Conservation (phyloP, 1,140 invertebrate genomes). For the Calycopis cecrops region DNA sequence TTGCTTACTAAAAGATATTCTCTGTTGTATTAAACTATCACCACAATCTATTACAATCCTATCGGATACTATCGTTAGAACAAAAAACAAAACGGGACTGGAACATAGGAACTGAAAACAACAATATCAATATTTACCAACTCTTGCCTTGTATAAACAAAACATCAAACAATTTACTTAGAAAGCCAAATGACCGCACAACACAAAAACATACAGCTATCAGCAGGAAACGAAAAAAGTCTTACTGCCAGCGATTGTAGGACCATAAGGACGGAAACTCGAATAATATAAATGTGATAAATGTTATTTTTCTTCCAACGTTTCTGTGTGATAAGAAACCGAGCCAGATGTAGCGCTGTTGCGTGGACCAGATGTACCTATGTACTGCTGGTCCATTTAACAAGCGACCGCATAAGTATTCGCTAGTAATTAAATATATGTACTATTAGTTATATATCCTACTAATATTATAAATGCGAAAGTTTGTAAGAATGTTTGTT, state of each 20-base stretch:
- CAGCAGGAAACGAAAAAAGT: conserved; percentile 40
- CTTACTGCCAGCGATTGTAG: conserved; percentile 41
- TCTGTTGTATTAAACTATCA: too few species aligned
- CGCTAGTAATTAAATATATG: too few species aligned
- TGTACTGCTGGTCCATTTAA: conserved; percentile 17
- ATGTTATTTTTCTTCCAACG: conserved; percentile 60
- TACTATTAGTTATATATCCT: too few species aligned
- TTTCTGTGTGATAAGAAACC: conserved; percentile 58
- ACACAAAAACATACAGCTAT: conserved; percentile 25
- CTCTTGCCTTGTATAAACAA: conserved; percentile 5
- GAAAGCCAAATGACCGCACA: conserved; percentile 9
- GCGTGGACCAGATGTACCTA: neutral
- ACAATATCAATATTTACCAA: neutral
- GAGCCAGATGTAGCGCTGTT: conserved; percentile 46
- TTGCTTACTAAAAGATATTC: too few species aligned
- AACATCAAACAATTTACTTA: conserved; percentile 3
- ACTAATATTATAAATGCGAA: too few species aligned
- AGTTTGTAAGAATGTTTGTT: too few species aligned
- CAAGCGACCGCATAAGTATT: conserved; percentile 8
- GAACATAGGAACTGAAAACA: neutral
- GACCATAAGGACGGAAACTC: conserved; percentile 57
- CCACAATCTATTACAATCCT: too few species aligned
- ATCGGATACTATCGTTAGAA: too few species aligned
- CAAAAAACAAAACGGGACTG: too few species aligned
- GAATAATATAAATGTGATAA: conserved; percentile 47